Base-by-base conservation (phyloP, 2,797 vertebrate genomes). In the Fringilla coelebs region DNA sequence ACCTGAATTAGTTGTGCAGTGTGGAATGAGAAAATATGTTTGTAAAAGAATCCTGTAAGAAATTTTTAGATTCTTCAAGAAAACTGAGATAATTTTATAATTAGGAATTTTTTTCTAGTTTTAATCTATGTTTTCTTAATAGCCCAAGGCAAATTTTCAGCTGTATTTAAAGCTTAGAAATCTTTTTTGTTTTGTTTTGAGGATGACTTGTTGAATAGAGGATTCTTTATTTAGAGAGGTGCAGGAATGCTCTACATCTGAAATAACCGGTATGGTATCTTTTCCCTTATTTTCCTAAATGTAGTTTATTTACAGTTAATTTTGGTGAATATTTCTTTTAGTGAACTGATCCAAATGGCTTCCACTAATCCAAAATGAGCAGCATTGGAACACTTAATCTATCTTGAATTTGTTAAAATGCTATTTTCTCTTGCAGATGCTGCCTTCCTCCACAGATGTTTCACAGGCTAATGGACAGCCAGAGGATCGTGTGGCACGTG, bases 361-460 rank as follows among this genome's bases (percentile, higher is more conserved):
- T 57, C 31, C 20, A 24, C 11, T 68, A 49, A 65, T 68, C 20
- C 22, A 84, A 72, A 91, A 55, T 49, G 70, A 89, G 49, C 29
- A 62, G 9, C 18, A 2, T 6, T 54, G 18, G 25, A 77, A 73
- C 77, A 34, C 9, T 45, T 85, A 3, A 45, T 75, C 24, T 72
- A 17, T 20, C 28, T 7, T 70, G 34, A 34, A n/a, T 78, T 88
- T 78, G 49, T 92, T 57, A 57, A 84, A 82, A 36, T 13, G 11
- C 0, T 46, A 0, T 74, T 93, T 91, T 71, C 48, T 86, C 22
- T 78, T 96, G 66, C 89, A 98, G 98, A 52, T 90, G 34, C 76
- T 83, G 54, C 26, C 88, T 38, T 94, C 91, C 92, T 84, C 58
- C 25, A 43, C 63, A 72, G 94, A 72, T 2, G 10, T 90, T 71